phyloP scores from a whole-genome alignment of 2,888 invertebrate species.

The Drosophila ustulata region DNA sequence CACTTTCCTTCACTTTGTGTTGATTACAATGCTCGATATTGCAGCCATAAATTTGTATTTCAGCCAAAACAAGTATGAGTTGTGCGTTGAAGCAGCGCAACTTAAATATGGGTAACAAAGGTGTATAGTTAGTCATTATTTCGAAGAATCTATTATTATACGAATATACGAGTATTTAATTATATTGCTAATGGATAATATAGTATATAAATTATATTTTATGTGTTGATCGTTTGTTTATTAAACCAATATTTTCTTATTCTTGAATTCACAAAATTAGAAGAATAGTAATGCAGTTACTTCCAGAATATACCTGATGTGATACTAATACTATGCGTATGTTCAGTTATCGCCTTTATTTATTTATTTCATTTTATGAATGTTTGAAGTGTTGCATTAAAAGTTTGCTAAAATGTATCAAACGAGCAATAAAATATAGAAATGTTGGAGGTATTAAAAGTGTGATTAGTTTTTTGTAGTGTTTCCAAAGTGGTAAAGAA shows the following conservation, averaged over 20 bases:
- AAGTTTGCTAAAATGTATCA: background rate
- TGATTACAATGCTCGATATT: slow-evolving; percentile 51
- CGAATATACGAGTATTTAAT: no score
- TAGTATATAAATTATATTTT: no score
- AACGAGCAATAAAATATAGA: background rate
- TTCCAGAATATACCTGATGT: no score
- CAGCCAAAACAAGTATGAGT: slow-evolving; percentile 8
- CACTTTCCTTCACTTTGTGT: slow-evolving; percentile 3
- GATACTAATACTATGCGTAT: background rate
- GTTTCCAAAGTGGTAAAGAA: background rate
- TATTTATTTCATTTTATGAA: background rate
- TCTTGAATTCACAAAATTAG: no score
- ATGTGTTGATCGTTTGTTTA: no score
- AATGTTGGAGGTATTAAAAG: background rate
- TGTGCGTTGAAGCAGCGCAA: background rate
- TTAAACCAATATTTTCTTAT: no score
- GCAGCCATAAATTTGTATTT: slow-evolving; percentile 57
- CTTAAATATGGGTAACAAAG: background rate
- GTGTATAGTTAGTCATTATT: no score
- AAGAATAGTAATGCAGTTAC: no score
- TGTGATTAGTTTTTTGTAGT: background rate
- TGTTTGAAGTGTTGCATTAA: background rate
- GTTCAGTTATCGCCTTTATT: background rate
- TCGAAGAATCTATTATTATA: no score
- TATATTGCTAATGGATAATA: no score